Percentiles rank a stretch among this genome's conserved stretches.
These are phyloP conservation scores for Casuarius casuarius DNA, from an alignment of 2,113 vertebrate genomes.

Conservation along the genomic window DNA sequence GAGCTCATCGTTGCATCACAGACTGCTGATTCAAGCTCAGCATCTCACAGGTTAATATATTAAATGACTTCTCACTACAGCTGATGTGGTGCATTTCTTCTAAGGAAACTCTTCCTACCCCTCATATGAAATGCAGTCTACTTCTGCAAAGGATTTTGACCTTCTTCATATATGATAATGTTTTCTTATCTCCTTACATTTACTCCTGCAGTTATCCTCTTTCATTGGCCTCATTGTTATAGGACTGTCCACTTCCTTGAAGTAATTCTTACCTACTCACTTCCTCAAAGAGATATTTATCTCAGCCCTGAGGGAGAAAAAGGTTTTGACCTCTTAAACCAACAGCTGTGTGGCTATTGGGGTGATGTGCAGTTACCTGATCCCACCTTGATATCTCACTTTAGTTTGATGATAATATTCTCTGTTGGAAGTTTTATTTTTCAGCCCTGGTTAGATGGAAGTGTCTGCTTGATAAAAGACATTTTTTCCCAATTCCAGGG, in stretches of 20 bases:
- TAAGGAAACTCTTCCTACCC: not conserved
- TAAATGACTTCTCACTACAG: not conserved
- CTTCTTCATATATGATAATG: fast-evolving
- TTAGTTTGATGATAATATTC: not conserved
- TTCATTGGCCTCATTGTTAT: not conserved
- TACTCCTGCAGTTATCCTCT: not conserved
- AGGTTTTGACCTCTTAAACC: not conserved
- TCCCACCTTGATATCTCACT: not conserved
- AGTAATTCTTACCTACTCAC: not conserved
- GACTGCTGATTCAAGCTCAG: not conserved
- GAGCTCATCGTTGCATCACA: fast-evolving
- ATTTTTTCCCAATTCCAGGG: not conserved
- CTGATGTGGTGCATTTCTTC: not conserved
- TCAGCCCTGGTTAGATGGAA: not conserved
- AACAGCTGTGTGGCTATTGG: not conserved
- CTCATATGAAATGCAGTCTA: not conserved
- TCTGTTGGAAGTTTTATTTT: not conserved
- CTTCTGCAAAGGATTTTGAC: not conserved
- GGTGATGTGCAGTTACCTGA: not conserved
- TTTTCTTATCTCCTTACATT: not conserved
- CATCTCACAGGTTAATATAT: not conserved
- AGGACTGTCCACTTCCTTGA: too few relatives aligned
- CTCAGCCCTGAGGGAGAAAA: not conserved
- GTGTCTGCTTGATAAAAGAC: not conserved
- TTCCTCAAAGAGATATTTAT: not conserved